These are phyloP conservation scores for Chiroxiphia lanceolata DNA, from an alignment of 2,797 vertebrate genomes.

Conservation along the genomic window DNA sequence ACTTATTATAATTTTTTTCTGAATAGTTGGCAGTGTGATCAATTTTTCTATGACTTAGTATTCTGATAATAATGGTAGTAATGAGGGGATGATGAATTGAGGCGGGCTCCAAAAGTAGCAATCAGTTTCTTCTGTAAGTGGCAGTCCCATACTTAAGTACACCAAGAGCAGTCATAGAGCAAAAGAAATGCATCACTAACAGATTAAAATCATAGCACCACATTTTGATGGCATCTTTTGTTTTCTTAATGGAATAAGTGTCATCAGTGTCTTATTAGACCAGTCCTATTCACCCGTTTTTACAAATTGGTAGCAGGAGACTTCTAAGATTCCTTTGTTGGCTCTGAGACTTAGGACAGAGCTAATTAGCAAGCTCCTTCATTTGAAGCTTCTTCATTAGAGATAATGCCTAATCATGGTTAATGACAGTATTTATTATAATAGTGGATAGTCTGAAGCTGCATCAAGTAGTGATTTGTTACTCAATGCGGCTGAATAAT, in stretches of 20 bases:
- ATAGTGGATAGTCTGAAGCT: conserved; percentile 16
- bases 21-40: not conserved
- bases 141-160: not conserved
- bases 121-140: not conserved
- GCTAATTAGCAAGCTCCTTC: conserved; percentile 29
- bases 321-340: conserved; percentile 26
- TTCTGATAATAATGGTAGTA: not conserved
- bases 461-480: conserved; percentile 43
- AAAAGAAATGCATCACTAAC: not conserved
- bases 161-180: not conserved
- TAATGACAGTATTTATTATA: conserved; percentile 55
- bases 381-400: conserved; percentile 47
- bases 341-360: conserved; percentile 1
- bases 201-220: not conserved
- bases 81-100: not conserved
- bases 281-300: not conserved
- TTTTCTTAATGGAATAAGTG: not conserved
- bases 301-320: not conserved
- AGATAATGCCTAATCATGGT: conserved; percentile 39
- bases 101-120: not conserved
- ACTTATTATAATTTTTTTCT: not conserved
- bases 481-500: conserved; percentile 9
- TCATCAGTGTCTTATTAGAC: not conserved
- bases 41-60: not conserved
- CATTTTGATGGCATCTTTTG: not conserved